A percentile compares a stretch with the other conserved stretches of the same genome.
phyloP scores from a whole-genome alignment of 2,797 vertebrate species.

The Limosa lapponica region DNA sequence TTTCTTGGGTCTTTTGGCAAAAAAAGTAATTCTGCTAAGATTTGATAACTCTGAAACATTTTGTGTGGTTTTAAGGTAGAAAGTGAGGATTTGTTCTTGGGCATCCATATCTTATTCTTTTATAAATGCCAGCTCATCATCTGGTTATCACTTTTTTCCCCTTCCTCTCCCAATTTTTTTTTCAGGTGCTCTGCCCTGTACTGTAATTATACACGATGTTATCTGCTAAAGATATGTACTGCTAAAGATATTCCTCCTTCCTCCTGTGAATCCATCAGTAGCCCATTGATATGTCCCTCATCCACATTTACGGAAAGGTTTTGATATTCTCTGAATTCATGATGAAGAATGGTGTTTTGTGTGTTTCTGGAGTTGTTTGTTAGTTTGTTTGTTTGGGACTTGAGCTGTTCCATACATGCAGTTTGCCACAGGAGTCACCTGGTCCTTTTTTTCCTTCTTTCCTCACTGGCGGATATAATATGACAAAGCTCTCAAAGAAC shows the following conservation, averaged over 20 bases:
- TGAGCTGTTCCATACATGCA: not conserved
- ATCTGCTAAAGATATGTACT: not conserved
- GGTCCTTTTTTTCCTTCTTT: not conserved
- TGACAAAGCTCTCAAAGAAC: not conserved
- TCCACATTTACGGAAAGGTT: not conserved
- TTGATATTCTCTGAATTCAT: not conserved
- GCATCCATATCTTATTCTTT: not conserved
- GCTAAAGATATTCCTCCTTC: not conserved
- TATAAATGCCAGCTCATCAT: not conserved
- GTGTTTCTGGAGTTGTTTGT: not conserved
- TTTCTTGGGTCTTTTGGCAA: not conserved
- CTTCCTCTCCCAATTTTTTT: not conserved
- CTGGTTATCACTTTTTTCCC: not conserved
- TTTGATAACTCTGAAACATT: not conserved
- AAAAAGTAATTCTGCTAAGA: not conserved
- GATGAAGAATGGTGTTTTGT: not conserved
- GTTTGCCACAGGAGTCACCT: not conserved
- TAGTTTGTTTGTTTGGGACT: not conserved
- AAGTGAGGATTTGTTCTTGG: not conserved
- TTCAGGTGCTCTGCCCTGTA: not conserved
- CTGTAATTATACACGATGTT: not conserved
- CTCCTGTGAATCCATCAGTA: not conserved
- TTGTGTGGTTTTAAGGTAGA: not conserved
- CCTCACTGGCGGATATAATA: not conserved
- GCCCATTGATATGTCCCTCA: not conserved